Evolutionary conservation across 2,113 vertebrate species (phyloP).

Genomic region (Chloropsis hardwickii): DNA sequence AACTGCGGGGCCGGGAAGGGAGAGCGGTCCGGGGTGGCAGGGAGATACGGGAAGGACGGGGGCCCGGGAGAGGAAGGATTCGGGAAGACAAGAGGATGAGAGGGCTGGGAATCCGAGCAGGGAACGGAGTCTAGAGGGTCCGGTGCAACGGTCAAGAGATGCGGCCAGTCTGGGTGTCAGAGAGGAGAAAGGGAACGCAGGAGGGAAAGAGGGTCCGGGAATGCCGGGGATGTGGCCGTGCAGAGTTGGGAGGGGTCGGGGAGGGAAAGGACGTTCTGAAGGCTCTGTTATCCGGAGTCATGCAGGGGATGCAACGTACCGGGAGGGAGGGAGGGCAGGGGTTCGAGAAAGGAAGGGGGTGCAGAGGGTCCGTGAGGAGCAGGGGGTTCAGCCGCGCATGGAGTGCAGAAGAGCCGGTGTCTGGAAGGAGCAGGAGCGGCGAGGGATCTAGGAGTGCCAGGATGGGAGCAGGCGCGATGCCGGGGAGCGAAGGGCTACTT

Average conservation of each 20-base stretch:
- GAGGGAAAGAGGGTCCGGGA: neutral
- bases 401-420: neutral
- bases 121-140: neutral
- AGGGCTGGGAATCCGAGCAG: neutral
- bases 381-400: neutral
- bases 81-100: neutral
- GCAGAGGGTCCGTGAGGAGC: neutral
- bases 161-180: neutral
- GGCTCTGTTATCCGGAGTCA: neutral
- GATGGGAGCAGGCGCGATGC: neutral
- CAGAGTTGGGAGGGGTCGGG: neutral
- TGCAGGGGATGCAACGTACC: neutral
- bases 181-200: neutral
- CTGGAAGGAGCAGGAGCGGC: neutral
- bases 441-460: neutral
- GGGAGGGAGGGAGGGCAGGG: neutral
- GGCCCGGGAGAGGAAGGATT: neutral
- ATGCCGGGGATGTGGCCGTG: neutral
- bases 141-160: neutral
- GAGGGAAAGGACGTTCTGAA: neutral
- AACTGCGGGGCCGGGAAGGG: neutral
- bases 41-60: conserved; percentile 4
- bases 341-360: neutral
- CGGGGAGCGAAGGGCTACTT: neutral
- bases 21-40: neutral